Evolutionary conservation across 2,888 invertebrate species (phyloP), one percentile per base, ranked within the genome.

Genomic region (Aleiodes alternator): DNA sequence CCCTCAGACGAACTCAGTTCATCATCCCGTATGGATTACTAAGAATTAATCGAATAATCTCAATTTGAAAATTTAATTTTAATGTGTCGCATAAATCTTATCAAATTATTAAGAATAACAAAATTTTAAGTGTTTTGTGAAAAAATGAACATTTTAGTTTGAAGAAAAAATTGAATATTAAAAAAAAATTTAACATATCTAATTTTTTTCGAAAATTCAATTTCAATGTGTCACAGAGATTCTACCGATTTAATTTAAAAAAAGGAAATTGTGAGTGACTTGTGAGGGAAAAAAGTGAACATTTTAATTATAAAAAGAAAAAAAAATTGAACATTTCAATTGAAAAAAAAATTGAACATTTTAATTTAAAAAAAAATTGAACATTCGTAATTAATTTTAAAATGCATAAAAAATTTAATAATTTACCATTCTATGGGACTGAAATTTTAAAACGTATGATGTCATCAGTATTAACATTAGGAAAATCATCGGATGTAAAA

Each of bases 361-460:
- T 23, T 23, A 23, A 23, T 23, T 23, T 23, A 23, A 23, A 23
- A 23, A 14, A 9, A 53, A 53, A 14, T 16, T 16, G 1, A 3
- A 11, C 38, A 8, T 34, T 59, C 34, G 1, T 31, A 34, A 34
- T 61, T 61, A 31, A 9, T 29, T 16, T 57, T 3, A 16, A 57
- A 5, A 6, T 31, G 29, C 29, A 31, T 57, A 57, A 57, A 57
- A n/a, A 31, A 12, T 59, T 50, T 23, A 29, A 8, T 50, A 14
- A 12, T 11, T 29, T 69, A 34, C 69, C 53, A 4, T 29, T 51
- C n/a, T 8, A 69, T 4, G 14, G 14, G 0, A 53, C 29, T 8
- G 29, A 34, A 53, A 31, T 51, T 34, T 14, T 69, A 4, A 69
- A 69, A 34, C 51, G 69, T 6, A 29, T 69, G 0, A 51, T 69